Base-by-base conservation (phyloP, 1,140 invertebrate genomes). In the Drosophila grimshawi region DNA sequence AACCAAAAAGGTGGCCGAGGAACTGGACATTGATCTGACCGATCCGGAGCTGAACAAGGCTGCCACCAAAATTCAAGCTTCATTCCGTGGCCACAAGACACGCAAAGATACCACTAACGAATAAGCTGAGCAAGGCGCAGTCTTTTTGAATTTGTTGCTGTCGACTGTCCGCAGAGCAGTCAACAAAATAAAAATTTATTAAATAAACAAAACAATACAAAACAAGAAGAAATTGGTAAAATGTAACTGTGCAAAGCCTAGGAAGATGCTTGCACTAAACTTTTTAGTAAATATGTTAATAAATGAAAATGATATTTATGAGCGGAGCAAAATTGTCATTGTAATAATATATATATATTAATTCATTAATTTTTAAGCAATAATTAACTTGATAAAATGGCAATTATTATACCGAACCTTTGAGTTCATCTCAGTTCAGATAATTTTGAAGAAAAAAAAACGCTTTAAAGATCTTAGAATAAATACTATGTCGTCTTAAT, bases 11-110 rank as follows among this genome's bases (percentile, higher is more conserved):
- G 92, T 93, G 86, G 93, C 94, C 56, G 95, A 96, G 78, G 95
- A 96, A 82, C 93, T 96, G 81, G 95, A 96, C 91, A 96, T 97
- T 72, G 96, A 97, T 93, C 93, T 97, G 48, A 94, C 95, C 62
- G 96, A 97, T 94, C 96, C 96, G 4, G 97, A 98, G 71, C 93
- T 98, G 60, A 96, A 98, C 93, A 97, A 98, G 92, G 97, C 97
- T 4, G 97, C 97, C 33, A 96, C 96, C 67, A 98, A 98, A 93
- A 98, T 98, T 63, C 97, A 98, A 93, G 97, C 97, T 39, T 97
- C 97, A 48, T 98, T 98, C 95, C 95, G 97, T 57, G 97, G 97
- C 49, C 97, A 98, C 93, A 97, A 97, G 93, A 95, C 95, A 30
- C 96, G 97, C 92, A 97, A 97, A 93, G 96, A 97, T 33, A 55